Evolutionary conservation across 2,888 invertebrate species (phyloP).

Genomic region (Aporophyla nigra): DNA sequence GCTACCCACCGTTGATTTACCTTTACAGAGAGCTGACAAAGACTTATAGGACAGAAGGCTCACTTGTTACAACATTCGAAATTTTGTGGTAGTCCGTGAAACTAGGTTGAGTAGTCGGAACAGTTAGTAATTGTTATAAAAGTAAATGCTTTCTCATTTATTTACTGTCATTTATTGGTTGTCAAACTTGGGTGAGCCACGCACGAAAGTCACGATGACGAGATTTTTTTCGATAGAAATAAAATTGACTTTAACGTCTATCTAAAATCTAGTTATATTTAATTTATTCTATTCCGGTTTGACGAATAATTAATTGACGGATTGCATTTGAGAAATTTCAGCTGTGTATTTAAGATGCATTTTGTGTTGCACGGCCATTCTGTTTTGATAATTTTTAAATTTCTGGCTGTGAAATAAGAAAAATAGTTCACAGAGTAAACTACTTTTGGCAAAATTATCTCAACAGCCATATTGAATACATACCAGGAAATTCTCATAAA

Average conservation of each 20-base stretch:
- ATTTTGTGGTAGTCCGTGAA: no score
- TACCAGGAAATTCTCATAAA: no score
- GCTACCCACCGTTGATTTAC: constrained; percentile 64
- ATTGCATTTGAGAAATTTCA: no score
- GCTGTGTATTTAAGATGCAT: no score
- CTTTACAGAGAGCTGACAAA: neutral
- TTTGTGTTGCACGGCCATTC: no score
- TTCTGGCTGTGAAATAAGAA: no score
- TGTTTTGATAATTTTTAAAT: no score
- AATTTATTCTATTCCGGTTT: constrained; percentile 9
- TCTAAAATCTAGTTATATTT: constrained; percentile 17
- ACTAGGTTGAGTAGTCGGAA: no score
- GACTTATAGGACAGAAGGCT: constrained; percentile 19
- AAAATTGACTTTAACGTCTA: neutral
- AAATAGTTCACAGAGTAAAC: no score
- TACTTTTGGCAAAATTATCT: no score
- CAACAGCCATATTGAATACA: no score
- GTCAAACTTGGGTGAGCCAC: constrained; percentile 3
- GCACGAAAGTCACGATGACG: neutral
- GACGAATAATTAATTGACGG: neutral
- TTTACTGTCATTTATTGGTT: no score
- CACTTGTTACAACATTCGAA: neutral
- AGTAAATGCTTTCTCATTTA: constrained; percentile 13
- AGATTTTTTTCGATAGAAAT: neutral
- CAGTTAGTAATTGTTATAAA: neutral